Conservation (phyloP, 2,797 vertebrate genomes). For the Bradypodion ventrale region DNA sequence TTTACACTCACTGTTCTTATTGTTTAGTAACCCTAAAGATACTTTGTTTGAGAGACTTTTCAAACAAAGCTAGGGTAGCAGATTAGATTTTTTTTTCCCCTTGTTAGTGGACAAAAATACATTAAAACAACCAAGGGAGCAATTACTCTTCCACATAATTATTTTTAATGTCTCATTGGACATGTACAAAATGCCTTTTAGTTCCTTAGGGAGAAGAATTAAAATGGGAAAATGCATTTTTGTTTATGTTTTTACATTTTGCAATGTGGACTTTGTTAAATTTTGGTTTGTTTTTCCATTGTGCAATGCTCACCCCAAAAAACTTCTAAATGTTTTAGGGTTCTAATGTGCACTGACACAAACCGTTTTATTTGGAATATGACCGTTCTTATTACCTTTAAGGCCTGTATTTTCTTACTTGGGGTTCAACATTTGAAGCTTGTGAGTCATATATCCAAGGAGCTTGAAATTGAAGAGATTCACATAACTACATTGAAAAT, state of each 20-base stretch:
- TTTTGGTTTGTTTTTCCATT: conserved; percentile 66
- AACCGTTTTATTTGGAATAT: conserved; percentile 57
- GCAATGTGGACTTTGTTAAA: conserved; percentile 66
- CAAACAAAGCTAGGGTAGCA: conserved; percentile 78
- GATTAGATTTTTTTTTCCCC: conserved; percentile 82
- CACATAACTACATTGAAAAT: conserved; percentile 15
- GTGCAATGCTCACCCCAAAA: conserved; percentile 63
- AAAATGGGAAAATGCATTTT: conserved; percentile 60
- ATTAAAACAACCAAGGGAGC: conserved; percentile 84
- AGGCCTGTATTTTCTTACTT: conserved; percentile 18
- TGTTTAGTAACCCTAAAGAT: conserved; percentile 77
- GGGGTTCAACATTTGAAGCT: conserved; percentile 33
- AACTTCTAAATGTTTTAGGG: conserved; percentile 60
- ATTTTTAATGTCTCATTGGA: conserved; percentile 83
- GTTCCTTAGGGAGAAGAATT: conserved; percentile 78
- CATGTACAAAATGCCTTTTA: conserved; percentile 79
- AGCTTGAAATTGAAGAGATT: background rate
- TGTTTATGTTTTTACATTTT: conserved; percentile 73
- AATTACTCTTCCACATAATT: conserved; percentile 82
- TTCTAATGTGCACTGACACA: background rate
- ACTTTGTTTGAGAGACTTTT: conserved; percentile 83
- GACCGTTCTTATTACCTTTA: conserved; percentile 34
- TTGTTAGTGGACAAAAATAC: conserved; percentile 86
- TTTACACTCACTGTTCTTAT: conserved; percentile 70
- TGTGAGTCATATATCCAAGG: conserved; percentile 32